Evolutionary conservation across 2,888 invertebrate species (phyloP).

Genomic region (Cephus runcator): DNA sequence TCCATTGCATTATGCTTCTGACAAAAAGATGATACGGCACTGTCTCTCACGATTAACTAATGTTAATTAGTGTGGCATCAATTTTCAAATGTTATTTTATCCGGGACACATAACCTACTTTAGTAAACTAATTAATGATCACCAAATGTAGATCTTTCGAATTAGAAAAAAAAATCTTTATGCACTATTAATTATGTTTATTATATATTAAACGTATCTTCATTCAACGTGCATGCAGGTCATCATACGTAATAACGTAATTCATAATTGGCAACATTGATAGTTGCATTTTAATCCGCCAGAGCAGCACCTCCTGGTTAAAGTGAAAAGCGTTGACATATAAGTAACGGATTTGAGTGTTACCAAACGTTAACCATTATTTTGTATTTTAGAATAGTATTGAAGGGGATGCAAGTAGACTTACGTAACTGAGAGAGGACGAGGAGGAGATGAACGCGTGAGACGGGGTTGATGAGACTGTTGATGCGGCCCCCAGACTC

Average conservation of each 20-base stretch:
- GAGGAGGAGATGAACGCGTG: constrained; percentile 42
- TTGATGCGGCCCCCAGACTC: constrained; percentile 48
- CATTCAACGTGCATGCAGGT: neutral
- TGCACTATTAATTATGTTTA: neutral
- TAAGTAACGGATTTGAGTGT: neutral
- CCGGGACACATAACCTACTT: neutral
- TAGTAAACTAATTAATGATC: neutral
- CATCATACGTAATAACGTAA: neutral
- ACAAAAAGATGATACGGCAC: neutral
- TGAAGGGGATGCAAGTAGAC: constrained; percentile 27
- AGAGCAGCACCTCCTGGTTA: neutral
- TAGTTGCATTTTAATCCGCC: neutral
- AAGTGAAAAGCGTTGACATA: neutral
- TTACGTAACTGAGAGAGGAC: constrained; percentile 40
- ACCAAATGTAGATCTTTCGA: neutral
- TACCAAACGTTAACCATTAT: neutral
- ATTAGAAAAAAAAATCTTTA: neutral
- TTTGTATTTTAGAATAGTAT: neutral
- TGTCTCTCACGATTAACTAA: neutral
- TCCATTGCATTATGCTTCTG: neutral
- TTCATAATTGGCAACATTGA: neutral
- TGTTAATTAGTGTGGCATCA: neutral
- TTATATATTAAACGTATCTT: neutral
- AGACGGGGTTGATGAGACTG: constrained; percentile 39
- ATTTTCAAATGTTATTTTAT: neutral